Evolutionary conservation across 1,140 invertebrate species (phyloP).

Genomic region (Zaprionus ghesquierei): DNA sequence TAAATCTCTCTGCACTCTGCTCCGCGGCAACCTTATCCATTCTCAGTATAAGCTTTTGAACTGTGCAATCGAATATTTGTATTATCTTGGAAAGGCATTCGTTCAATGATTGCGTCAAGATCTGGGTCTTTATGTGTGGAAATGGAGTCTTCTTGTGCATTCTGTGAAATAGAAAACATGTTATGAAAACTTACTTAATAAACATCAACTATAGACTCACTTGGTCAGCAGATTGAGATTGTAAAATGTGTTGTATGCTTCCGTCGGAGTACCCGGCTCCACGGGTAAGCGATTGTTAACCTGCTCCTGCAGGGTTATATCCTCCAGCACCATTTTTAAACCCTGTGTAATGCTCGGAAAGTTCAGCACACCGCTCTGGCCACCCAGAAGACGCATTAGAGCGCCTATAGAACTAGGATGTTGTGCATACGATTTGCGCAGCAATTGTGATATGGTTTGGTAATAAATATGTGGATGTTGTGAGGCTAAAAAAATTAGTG

Average conservation of each 20-base stretch:
- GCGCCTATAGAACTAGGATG: conserved; percentile 82
- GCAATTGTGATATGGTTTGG: conserved; percentile 76
- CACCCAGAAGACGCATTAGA: conserved; percentile 83
- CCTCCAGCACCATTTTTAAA: conserved; percentile 82
- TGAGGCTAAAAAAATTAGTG: conserved; percentile 50
- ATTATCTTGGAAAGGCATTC: conserved; percentile 77
- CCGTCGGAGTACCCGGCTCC: conserved; percentile 44
- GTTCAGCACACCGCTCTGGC: conserved; percentile 82
- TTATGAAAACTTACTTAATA: not conserved
- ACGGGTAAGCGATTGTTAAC: conserved; percentile 65
- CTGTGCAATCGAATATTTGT: conserved; percentile 74
- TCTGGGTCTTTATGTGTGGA: conserved; percentile 52
- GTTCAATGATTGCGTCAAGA: conserved; percentile 61
- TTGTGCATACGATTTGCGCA: conserved; percentile 61
- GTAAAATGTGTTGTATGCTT: conserved; percentile 73
- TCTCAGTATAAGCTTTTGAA: conserved; percentile 61
- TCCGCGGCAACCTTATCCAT: conserved; percentile 63
- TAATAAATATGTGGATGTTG: conserved; percentile 79
- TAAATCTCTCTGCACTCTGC: conserved; percentile 40
- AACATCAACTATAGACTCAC: conserved; percentile 32
- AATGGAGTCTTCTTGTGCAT: conserved; percentile 72
- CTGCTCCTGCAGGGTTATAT: conserved; percentile 72
- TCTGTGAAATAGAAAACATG: conserved; percentile 20
- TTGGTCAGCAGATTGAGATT: conserved; percentile 69
- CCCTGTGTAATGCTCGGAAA: conserved; percentile 83